Conservation (phyloP, 64 coral and sea anemone genomes). For the Actinia tenebrosa region DNA sequence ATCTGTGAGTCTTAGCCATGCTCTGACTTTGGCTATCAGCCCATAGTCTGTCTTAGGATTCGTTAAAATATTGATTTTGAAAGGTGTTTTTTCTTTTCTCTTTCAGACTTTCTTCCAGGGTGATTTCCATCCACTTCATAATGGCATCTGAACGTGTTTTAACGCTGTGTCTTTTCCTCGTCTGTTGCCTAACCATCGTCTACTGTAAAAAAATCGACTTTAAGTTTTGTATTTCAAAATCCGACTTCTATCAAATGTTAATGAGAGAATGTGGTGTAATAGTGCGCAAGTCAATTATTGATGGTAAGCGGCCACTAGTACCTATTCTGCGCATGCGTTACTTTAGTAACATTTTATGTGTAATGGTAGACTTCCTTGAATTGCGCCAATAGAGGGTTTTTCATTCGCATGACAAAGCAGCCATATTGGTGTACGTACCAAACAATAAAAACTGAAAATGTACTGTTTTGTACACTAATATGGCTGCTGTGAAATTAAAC, state of each 20-base stretch:
- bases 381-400: no score
- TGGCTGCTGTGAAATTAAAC: background rate
- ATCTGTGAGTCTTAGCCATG: no score
- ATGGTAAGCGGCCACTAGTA: background rate
- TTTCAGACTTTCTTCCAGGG: background rate
- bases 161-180: background rate
- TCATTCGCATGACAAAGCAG: no score
- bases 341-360: no score
- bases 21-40: no score
- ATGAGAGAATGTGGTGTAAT: background rate
- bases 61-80: background rate
- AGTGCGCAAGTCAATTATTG: constrained; percentile 1
- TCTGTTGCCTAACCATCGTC: background rate
- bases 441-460: no score
- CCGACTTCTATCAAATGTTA: background rate
- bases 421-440: no score
- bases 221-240: background rate
- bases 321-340: no score
- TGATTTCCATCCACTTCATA: background rate
- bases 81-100: background rate
- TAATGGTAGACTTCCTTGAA: no score
- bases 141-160: background rate
- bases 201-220: background rate
- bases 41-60: background rate
- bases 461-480: no score